These are phyloP conservation scores for Apis florea DNA, from an alignment of 1,140 invertebrate genomes.

Conservation along the genomic window DNA sequence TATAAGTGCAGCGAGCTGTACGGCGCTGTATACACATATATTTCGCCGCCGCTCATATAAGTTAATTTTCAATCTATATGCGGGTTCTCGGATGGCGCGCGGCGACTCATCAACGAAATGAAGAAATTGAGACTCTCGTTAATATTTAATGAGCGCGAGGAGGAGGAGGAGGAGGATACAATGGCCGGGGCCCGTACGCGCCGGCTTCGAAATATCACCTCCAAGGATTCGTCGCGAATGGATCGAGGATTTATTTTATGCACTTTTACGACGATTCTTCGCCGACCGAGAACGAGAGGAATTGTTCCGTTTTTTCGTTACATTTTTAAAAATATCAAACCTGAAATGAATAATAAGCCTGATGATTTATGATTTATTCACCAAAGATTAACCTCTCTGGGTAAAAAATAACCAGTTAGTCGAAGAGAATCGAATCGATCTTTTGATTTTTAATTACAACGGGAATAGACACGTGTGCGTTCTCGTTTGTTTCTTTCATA, in stretches of 20 bases:
- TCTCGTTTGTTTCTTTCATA: too few species aligned
- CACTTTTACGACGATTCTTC: too few species aligned
- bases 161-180: slow-evolving; percentile 59
- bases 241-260: not conserved
- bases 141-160: slow-evolving; percentile 79
- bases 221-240: slow-evolving; percentile 5
- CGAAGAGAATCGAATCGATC: too few species aligned
- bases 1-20: slow-evolving; percentile 69
- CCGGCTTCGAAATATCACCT: slow-evolving; percentile 70
- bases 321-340: too few species aligned
- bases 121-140: slow-evolving; percentile 81
- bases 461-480: too few species aligned
- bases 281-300: too few species aligned
- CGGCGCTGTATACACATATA: slow-evolving; percentile 71
- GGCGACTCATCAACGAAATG: slow-evolving; percentile 79
- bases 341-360: too few species aligned
- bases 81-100: slow-evolving; percentile 75
- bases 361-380: too few species aligned
- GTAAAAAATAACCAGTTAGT: too few species aligned
- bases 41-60: slow-evolving; percentile 81
- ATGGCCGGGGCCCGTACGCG: slow-evolving; percentile 60
- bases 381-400: too few species aligned
- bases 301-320: too few species aligned
- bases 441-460: too few species aligned
- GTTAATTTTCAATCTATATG: slow-evolving; percentile 82